Conservation (phyloP, 2,888 invertebrate species). For the Nephrotoma guestfalica region DNA sequence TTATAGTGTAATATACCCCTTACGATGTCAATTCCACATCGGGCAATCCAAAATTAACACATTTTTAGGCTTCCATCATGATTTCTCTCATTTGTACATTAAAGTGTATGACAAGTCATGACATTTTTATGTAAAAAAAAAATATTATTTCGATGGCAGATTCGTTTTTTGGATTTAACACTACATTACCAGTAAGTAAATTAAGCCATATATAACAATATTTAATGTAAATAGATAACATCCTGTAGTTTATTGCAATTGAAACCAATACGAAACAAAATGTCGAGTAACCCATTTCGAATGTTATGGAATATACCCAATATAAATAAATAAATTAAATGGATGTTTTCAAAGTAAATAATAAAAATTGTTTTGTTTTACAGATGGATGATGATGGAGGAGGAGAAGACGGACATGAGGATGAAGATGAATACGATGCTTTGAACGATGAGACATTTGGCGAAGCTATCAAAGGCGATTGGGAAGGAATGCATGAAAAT, state of each 20-base stretch:
- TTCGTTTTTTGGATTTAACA: conserved; percentile 76
- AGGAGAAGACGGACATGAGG: conserved; percentile 45
- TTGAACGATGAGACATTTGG: conserved; percentile 89
- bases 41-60: neutral
- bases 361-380: conserved; percentile 6
- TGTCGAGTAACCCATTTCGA: neutral
- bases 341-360: neutral
- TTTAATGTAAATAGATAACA: neutral
- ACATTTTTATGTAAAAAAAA: conserved; percentile 46
- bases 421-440: conserved; percentile 79
- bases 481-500: conserved; percentile 60
- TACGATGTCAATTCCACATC: neutral
- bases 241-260: neutral
- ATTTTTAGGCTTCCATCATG: conserved; percentile 7
- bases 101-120: conserved; percentile 47
- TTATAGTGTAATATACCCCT: too few species aligned
- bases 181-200: conserved; percentile 57
- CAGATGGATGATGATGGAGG: conserved; percentile 25
- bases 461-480: conserved; percentile 54
- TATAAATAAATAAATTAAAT: neutral
- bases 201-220: neutral
- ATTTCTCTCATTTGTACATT: conserved; percentile 16
- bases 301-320: neutral
- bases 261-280: neutral
- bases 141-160: conserved; percentile 59